These are phyloP conservation scores for Rhagoletis zephyria DNA, from an alignment of 1,140 invertebrate genomes.

Conservation along the genomic window DNA sequence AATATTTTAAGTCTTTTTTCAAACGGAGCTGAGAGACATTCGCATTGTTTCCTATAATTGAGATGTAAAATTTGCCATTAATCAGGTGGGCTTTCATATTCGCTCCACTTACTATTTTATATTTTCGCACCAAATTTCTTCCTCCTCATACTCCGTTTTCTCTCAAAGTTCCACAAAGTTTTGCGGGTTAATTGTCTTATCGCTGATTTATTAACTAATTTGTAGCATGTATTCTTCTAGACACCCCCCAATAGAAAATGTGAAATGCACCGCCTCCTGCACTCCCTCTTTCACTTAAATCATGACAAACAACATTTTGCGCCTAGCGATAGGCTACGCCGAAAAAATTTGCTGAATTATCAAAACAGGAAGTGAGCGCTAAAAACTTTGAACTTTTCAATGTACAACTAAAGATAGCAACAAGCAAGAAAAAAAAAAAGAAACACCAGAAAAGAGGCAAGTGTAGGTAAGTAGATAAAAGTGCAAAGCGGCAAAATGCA, in stretches of 20 bases:
- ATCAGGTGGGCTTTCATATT: background rate
- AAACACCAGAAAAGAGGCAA: background rate
- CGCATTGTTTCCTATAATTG: background rate
- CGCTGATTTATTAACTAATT: constrained; percentile 52
- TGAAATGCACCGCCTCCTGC: background rate
- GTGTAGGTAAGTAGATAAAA: constrained; percentile 30
- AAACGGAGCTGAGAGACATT: too few relatives aligned
- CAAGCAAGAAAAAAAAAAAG: background rate
- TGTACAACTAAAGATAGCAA: background rate
- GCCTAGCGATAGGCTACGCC: constrained; percentile 22
- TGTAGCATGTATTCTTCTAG: background rate
- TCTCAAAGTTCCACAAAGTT: background rate
- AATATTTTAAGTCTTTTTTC: too few relatives aligned
- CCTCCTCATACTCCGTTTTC: background rate
- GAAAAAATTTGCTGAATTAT: background rate
- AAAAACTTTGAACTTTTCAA: constrained; percentile 53
- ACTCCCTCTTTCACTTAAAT: background rate
- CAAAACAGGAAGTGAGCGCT: constrained; percentile 30
- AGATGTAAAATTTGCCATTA: background rate
- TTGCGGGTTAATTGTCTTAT: constrained; percentile 44
- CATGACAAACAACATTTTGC: constrained; percentile 29
- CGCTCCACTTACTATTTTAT: too few relatives aligned
- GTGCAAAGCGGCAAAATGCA: background rate
- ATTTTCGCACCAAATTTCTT: too few relatives aligned
- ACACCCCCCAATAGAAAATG: background rate